Conservation (phyloP, 2,113 vertebrate genomes). For the Thunnus maccoyii region DNA sequence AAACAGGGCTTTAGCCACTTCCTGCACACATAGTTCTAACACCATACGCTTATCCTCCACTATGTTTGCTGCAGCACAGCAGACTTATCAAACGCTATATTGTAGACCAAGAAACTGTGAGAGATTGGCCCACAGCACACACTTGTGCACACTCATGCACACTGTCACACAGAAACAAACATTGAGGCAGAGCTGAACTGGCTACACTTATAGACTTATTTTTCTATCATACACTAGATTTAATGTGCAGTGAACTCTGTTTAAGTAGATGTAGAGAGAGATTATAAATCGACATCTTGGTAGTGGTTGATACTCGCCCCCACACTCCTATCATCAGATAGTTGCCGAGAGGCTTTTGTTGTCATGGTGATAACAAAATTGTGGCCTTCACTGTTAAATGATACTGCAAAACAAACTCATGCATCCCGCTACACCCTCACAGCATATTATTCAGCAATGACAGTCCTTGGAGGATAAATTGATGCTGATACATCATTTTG, state of each 20-base stretch:
- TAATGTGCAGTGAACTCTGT: slow-evolving; percentile 49
- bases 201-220: background rate
- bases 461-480: slow-evolving; percentile 27
- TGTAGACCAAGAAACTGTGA: slow-evolving; percentile 19
- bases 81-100: slow-evolving; percentile 24
- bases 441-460: slow-evolving; percentile 41
- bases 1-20: slow-evolving; percentile 47
- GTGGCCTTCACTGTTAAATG: slow-evolving; percentile 49
- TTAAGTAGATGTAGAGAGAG: slow-evolving; percentile 32
- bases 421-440: slow-evolving; percentile 3
- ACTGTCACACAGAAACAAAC: background rate
- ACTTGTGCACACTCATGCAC: background rate
- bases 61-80: slow-evolving; percentile 10
- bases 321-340: slow-evolving; percentile 52
- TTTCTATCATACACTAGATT: slow-evolving; percentile 8
- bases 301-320: slow-evolving; percentile 59
- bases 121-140: background rate
- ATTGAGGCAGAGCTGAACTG: slow-evolving; percentile 11
- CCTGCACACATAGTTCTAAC: slow-evolving; percentile 24
- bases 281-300: slow-evolving; percentile 56
- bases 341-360: slow-evolving; percentile 65
- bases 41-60: background rate
- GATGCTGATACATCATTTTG: slow-evolving; percentile 28
- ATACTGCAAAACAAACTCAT: slow-evolving; percentile 37
- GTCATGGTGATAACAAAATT: slow-evolving; percentile 78